phyloP scores from a whole-genome alignment of 1,140 invertebrate species.

The Leguminivora glycinivorella region DNA sequence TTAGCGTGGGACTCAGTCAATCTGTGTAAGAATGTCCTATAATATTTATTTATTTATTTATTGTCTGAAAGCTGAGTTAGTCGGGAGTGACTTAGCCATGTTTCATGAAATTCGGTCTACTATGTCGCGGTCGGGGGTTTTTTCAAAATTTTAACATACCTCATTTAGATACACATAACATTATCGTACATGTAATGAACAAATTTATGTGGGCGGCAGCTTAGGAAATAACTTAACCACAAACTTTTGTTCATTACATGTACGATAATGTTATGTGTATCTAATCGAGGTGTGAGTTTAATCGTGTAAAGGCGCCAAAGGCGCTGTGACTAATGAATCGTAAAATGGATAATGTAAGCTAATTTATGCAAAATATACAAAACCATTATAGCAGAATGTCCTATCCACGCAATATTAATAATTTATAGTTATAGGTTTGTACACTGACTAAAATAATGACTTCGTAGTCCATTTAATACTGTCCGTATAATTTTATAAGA shows the following conservation, averaged over 20 bases:
- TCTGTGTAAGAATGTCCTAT: no score
- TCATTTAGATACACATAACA: not conserved
- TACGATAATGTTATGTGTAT: not conserved
- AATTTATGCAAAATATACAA: slow-evolving; percentile 17
- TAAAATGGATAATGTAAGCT: slow-evolving; percentile 13
- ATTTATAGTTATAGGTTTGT: not conserved
- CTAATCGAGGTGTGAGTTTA: not conserved
- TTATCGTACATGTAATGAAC: not conserved
- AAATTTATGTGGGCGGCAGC: not conserved
- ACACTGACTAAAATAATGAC: not conserved
- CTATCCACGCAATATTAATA: slow-evolving; percentile 4
- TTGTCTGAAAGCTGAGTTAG: no score
- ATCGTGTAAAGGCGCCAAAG: not conserved
- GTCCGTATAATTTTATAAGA: not conserved
- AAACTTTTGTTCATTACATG: not conserved
- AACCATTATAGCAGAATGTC: not conserved
- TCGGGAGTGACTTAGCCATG: no score
- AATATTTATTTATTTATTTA: no score
- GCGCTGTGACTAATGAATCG: slow-evolving; percentile 6
- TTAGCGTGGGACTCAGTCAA: no score
- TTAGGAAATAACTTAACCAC: no score
- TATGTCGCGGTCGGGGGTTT: no score
- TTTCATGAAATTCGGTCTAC: no score
- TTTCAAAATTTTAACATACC: no score
- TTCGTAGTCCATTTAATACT: not conserved